Evolutionary conservation across 2,797 vertebrate species (phyloP).

Genomic region (Hephaestus fuliginosus): DNA sequence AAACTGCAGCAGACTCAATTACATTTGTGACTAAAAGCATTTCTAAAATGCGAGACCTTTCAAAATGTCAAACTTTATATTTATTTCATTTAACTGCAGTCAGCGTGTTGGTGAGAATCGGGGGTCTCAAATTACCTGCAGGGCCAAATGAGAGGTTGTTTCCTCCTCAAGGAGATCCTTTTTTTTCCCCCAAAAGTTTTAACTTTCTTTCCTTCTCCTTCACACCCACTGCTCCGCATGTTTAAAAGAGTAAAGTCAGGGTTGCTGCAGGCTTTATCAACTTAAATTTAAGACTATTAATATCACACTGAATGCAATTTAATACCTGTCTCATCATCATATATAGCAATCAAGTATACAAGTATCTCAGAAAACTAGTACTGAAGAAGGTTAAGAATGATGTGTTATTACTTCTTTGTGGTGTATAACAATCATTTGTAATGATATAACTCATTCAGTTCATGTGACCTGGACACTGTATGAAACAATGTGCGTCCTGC

Average conservation of each 20-base stretch:
- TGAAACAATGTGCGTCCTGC: neutral
- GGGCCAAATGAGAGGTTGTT: neutral
- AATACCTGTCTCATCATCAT: neutral
- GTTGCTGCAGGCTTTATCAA: neutral
- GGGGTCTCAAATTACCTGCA: neutral
- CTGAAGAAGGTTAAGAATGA: too few relatives aligned
- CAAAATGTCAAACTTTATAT: conserved; percentile 14
- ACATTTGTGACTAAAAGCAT: conserved; percentile 12
- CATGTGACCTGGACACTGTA: neutral
- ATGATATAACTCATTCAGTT: neutral
- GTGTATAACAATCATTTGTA: neutral
- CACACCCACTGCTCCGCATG: neutral
- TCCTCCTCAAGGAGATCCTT: neutral
- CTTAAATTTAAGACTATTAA: neutral
- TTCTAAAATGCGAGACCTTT: conserved; percentile 20
- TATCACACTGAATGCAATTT: neutral
- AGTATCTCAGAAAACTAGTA: neutral
- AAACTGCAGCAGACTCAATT: conserved; percentile 6
- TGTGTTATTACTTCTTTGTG: neutral
- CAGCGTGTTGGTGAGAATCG: conserved; percentile 11
- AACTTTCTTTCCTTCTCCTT: neutral
- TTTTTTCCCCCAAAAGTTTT: neutral
- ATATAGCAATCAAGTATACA: neutral
- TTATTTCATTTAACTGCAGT: too few relatives aligned
- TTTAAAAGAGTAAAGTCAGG: neutral